Evolutionary conservation across 2,888 invertebrate genomes (phyloP).

Genomic region (Drosophila demipolita): DNA sequence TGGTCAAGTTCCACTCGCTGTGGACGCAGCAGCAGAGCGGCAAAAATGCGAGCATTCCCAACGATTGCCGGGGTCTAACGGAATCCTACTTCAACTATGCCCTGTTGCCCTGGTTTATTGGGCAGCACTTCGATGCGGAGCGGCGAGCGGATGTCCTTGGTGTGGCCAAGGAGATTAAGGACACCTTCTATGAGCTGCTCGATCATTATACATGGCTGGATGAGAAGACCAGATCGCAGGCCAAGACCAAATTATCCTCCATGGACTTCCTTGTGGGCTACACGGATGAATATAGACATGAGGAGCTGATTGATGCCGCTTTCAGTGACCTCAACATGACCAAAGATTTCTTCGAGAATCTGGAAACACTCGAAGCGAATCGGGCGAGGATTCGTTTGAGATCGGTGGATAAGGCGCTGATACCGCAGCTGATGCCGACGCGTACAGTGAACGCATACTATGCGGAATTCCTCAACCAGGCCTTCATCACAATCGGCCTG

Average conservation of each 20-base stretch:
- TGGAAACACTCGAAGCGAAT: slow-evolving; percentile 69
- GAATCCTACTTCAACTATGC: slow-evolving; percentile 78
- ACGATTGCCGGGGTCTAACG: slow-evolving; percentile 72
- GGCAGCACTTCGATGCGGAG: slow-evolving; percentile 71
- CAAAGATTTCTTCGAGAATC: slow-evolving; percentile 69
- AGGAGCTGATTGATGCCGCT: slow-evolving; percentile 61
- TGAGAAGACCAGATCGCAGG: slow-evolving; percentile 78
- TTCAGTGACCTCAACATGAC: slow-evolving; percentile 69
- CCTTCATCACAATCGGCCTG: slow-evolving; percentile 79
- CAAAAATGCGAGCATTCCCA: slow-evolving; percentile 47
- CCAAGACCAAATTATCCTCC: slow-evolving; percentile 76
- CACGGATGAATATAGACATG: slow-evolving; percentile 76
- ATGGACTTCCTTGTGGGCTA: slow-evolving; percentile 82
- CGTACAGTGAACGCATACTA: slow-evolving; percentile 82
- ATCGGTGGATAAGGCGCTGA: slow-evolving; percentile 75
- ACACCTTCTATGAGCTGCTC: slow-evolving; percentile 77
- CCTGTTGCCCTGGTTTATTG: slow-evolving; percentile 82
- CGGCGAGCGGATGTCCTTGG: slow-evolving; percentile 74
- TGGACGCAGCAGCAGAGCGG: slow-evolving; percentile 63
- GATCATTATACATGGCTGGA: slow-evolving; percentile 80
- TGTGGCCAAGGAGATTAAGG: slow-evolving; percentile 70
- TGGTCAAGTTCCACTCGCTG: slow-evolving; percentile 74
- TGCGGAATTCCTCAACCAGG: slow-evolving; percentile 80
- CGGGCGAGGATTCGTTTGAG: slow-evolving; percentile 63
- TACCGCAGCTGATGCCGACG: slow-evolving; percentile 78